Base-by-base conservation (phyloP, 2,113 vertebrate genomes). In the Potamarius usumacintae region DNA sequence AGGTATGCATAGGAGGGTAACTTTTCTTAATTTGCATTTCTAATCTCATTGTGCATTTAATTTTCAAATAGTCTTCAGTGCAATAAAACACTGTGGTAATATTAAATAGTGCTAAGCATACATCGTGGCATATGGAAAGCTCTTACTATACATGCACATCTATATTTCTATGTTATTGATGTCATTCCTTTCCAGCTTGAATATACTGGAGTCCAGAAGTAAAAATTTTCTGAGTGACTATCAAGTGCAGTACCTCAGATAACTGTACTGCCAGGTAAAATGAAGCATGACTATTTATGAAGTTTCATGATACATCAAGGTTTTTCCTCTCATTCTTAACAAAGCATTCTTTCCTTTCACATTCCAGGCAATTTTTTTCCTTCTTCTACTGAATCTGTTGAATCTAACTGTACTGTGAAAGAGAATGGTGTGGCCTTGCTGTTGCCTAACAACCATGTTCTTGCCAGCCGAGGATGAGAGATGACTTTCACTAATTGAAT, bases 381-480 rank as follows among this genome's bases (percentile, higher is more conserved):
- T 90, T 90, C 80, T 92, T 60, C 17, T 89, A 57, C 76, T 14
- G 76, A 92, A 93, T 85, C 48, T 34, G 82, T 88, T 93, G 91
- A 93, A 93, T 92, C 88, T 89, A 81, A 85, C 69, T 30, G 63
- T 69, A 69, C 72, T 81, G 74, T 18, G 67, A 55, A 78, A 85
- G 90, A 93, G 89, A 94, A 93, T 92, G 85, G 65, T 6, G 6
- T 91, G 94, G 91, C 94, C 94, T 95, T 95, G 94, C 93, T 90
- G 94, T 94, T 94, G 94, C 94, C 89, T 94, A 89, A 95, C 94
- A 94, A 95, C 93, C 89, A 42, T 78, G 88, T 87, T 88, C 69
- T 76, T 85, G 77, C 65, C 77, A 79, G 72, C 83, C 58, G 80
- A 87, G 82, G 76, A 89, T 76, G 65, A 84, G 85, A 87, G 89